Evolutionary conservation across 1,140 invertebrate genomes (phyloP).

Genomic region (Nasonia vitripennis): DNA sequence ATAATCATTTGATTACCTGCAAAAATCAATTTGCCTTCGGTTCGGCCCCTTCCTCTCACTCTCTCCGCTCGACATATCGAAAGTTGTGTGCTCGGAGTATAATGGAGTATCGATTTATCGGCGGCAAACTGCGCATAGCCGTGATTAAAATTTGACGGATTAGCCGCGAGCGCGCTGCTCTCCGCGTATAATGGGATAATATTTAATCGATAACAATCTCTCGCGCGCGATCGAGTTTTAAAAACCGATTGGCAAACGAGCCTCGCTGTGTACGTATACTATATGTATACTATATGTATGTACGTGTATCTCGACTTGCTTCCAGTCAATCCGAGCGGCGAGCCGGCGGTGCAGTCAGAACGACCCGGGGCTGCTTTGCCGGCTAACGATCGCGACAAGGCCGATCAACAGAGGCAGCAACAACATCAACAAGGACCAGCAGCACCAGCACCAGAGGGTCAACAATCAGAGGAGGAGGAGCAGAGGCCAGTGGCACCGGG

Average conservation of each 20-base stretch:
- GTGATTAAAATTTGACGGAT: not conserved
- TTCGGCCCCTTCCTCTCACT: too few relatives aligned
- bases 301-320: not conserved
- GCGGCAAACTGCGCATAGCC: too few relatives aligned
- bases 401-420: not conserved
- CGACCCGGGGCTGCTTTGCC: not conserved
- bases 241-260: not conserved
- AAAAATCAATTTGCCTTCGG: not conserved
- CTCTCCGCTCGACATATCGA: too few relatives aligned
- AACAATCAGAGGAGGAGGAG: not conserved
- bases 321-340: not conserved
- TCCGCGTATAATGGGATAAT: too few relatives aligned
- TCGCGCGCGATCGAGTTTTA: not conserved
- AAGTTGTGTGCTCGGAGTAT: too few relatives aligned
- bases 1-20: not conserved
- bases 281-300: not conserved
- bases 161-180: not conserved
- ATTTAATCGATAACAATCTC: not conserved
- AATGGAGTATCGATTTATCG: too few relatives aligned
- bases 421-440: not conserved
- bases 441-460: not conserved
- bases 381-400: not conserved
- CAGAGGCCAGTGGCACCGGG: not conserved
- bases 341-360: not conserved
- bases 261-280: too few relatives aligned